Evolutionary conservation across 2,888 invertebrate species (phyloP).

Genomic region (Eupeodes luniger): DNA sequence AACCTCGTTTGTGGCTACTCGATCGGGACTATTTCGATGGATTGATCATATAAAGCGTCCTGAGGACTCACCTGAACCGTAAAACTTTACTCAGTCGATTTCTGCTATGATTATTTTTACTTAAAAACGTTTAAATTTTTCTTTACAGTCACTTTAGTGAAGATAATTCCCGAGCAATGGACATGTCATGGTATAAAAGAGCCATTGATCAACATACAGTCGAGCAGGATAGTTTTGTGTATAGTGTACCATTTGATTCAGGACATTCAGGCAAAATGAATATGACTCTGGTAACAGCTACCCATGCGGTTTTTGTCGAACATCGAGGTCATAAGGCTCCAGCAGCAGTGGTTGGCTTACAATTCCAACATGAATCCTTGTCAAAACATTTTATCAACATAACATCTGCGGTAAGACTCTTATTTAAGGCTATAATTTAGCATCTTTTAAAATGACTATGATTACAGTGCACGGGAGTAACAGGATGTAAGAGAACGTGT

Average conservation of each 20-base stretch:
- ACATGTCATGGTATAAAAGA: conserved; percentile 95
- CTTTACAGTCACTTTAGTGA: conserved; percentile 91
- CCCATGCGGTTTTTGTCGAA: conserved; percentile 95
- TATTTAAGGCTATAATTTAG: neutral
- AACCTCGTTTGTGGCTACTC: conserved; percentile 94
- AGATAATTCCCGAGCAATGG: conserved; percentile 91
- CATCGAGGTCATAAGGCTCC: conserved; percentile 93
- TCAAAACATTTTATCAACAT: conserved; percentile 94
- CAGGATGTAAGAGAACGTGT: conserved; percentile 92
- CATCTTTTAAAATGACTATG: no score
- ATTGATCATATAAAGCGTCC: conserved; percentile 88
- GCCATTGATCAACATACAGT: conserved; percentile 95
- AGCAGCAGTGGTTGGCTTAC: conserved; percentile 96
- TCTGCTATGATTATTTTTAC: neutral
- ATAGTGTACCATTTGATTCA: conserved; percentile 87
- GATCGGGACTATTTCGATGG: conserved; percentile 95
- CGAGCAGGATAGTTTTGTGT: conserved; percentile 95
- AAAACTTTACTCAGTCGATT: conserved; percentile 80
- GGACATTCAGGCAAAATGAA: conserved; percentile 84
- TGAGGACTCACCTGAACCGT: conserved; percentile 89
- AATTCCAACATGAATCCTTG: conserved; percentile 93
- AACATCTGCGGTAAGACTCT: conserved; percentile 90
- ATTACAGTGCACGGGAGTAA: conserved; percentile 87
- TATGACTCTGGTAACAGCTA: conserved; percentile 92
- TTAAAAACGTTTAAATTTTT: neutral